Percentiles rank a stretch among this genome's conserved stretches.
phyloP scores from a whole-genome alignment of 1,140 invertebrate genomes.

The Ostrea edulis region DNA sequence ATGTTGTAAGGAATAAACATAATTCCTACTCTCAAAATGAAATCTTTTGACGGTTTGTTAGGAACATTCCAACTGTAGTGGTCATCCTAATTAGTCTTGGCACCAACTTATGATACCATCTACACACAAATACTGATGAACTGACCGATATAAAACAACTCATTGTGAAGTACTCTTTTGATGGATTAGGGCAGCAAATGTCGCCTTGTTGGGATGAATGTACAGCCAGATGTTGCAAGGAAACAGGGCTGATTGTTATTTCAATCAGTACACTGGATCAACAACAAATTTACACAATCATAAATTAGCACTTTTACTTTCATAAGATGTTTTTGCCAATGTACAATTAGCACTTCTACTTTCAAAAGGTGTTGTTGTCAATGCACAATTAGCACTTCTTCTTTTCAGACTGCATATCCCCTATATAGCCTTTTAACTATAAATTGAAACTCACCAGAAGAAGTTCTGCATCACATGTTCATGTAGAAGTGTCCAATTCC shows the following conservation, averaged over 20 bases:
- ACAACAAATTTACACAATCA: neutral
- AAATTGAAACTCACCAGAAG: constrained; percentile 81
- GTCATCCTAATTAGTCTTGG: too few species aligned
- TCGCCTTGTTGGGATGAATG: neutral
- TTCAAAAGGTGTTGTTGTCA: too few species aligned
- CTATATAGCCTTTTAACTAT: neutral
- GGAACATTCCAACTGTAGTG: too few species aligned
- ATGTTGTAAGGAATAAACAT: too few species aligned
- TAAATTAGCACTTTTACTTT: neutral
- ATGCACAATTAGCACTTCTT: neutral
- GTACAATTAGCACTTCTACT: too few species aligned
- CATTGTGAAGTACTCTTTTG: neutral
- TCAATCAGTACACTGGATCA: neutral
- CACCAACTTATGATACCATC: too few species aligned
- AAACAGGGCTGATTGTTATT: neutral
- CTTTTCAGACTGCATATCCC: neutral
- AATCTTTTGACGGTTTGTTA: too few species aligned
- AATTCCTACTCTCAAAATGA: too few species aligned
- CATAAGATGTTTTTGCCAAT: too few species aligned
- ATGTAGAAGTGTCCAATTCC: constrained; percentile 85
- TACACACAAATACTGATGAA: neutral
- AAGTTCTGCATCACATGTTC: constrained; percentile 87
- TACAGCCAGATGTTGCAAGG: neutral
- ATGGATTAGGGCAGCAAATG: neutral
- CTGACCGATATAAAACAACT: neutral